Base-by-base conservation (phyloP, 2,888 invertebrate genomes). In the Andrena minutula region DNA sequence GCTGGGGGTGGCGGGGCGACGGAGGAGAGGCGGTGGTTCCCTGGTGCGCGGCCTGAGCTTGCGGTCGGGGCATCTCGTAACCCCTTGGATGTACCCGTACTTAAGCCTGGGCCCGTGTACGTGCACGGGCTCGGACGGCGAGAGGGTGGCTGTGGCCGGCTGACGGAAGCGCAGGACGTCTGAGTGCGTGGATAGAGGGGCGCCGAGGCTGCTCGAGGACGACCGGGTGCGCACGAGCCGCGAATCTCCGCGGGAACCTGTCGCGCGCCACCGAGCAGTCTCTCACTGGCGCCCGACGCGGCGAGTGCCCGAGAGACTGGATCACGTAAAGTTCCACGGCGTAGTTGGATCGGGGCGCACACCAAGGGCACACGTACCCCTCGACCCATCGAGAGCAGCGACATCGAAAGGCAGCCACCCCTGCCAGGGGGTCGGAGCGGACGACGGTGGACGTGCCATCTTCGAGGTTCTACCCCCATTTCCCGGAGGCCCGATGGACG, bases 241-340 rank as follows among this genome's bases (percentile, higher is more conserved):
- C 79, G 80, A 75, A 71, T 66, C 79, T 28, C 83, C 84, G 86
- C 86, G 88, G 81, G 84, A 88, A 86, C 81, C 86, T 86, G 82
- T 78, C 86, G 88, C 82, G 82, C 87, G 82, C 71, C 83, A 81
- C 89, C 72, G 83, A 84, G 79, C 91, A 92, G 92, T 92, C 90
- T 90, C 87, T 90, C 89, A 86, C 88, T 85, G 87, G 87, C 91
- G 89, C 88, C 89, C 86, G 86, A 84, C 88, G 90, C 88, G 90
- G 78, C 74, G 81, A 71, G 79, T 86, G 75, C 75, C 61, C 79
- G 81, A 86, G 83, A 86, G 88, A 76, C 78, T 70, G 56, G 56
- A 75, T 80, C 61, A 69, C 28, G 73, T 53, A 20, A 12, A 51
- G 56, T 56, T 73, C 56, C 66, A 77, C 35, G 81, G 51, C 51